Conservation (phyloP, 1,140 invertebrate genomes). For the Dryas iulia region DNA sequence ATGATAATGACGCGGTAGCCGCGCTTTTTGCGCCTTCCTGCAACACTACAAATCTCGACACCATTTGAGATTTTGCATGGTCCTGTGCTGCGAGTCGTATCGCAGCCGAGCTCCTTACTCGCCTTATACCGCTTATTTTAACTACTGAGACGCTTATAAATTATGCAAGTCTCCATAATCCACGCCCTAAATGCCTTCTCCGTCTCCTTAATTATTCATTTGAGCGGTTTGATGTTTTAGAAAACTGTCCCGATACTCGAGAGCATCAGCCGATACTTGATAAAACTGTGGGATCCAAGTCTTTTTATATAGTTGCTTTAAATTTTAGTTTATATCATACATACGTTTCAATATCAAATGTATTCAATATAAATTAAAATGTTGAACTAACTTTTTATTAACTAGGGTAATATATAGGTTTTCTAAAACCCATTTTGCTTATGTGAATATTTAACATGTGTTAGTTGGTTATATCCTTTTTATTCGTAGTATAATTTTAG, state of each 20-base stretch:
- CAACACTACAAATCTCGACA: constrained; percentile 37
- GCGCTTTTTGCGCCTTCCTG: constrained; percentile 66
- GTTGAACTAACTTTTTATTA: too few relatives aligned
- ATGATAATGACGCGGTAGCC: constrained; percentile 76
- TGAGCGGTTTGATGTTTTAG: constrained; percentile 76
- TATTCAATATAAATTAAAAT: not conserved
- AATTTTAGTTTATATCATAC: not conserved
- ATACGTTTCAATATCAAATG: not conserved
- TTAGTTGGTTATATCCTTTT: too few relatives aligned
- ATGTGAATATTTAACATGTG: too few relatives aligned
- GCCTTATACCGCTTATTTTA: constrained; percentile 52
- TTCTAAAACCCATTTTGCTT: too few relatives aligned
- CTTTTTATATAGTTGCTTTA: not conserved
- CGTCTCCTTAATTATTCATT: constrained; percentile 76
- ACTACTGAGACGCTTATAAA: constrained; percentile 70
- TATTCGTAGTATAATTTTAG: too few relatives aligned
- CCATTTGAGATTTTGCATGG: constrained; percentile 55
- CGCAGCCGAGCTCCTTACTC: constrained; percentile 36
- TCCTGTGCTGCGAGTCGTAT: constrained; percentile 34
- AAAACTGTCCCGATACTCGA: constrained; percentile 72
- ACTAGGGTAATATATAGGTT: too few relatives aligned
- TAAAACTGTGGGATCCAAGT: not conserved
- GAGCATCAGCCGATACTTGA: constrained; percentile 9
- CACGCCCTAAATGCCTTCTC: constrained; percentile 74
- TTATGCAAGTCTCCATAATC: constrained; percentile 77